These are phyloP conservation scores for Rousettus madagascariensis DNA, from an alignment of 2,797 vertebrate genomes.

Conservation along the genomic window DNA sequence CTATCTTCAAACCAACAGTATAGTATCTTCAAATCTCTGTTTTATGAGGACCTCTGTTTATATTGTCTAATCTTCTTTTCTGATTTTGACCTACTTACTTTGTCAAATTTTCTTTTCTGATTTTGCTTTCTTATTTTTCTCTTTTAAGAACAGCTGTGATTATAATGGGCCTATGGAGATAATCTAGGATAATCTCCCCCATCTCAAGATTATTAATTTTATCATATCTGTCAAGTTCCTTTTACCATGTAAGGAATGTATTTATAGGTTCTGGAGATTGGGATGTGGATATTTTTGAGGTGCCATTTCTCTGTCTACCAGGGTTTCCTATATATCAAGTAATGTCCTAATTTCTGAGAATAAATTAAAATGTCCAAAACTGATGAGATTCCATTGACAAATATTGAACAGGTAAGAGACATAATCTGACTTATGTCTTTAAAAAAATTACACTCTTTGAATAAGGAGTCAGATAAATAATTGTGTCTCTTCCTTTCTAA, in stretches of 20 bases:
- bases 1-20: neutral
- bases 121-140: neutral
- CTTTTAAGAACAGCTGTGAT: neutral
- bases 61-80: neutral
- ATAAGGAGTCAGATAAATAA: neutral
- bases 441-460: neutral
- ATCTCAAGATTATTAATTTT: neutral
- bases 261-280: neutral
- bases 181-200: neutral
- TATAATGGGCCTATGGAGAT: neutral
- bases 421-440: neutral
- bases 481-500: neutral
- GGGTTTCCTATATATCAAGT: neutral
- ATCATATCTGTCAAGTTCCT: neutral
- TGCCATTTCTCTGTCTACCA: neutral
- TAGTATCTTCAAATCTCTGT: neutral
- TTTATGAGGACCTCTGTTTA: neutral
- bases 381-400: neutral
- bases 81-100: neutral
- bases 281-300: neutral
- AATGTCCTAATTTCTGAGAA: neutral
- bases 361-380: neutral
- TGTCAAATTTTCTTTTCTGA: neutral
- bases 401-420: neutral
- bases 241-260: neutral